Evolutionary conservation across 2,797 vertebrate species (phyloP).

Genomic region (Dendrocincla tyrannina): DNA sequence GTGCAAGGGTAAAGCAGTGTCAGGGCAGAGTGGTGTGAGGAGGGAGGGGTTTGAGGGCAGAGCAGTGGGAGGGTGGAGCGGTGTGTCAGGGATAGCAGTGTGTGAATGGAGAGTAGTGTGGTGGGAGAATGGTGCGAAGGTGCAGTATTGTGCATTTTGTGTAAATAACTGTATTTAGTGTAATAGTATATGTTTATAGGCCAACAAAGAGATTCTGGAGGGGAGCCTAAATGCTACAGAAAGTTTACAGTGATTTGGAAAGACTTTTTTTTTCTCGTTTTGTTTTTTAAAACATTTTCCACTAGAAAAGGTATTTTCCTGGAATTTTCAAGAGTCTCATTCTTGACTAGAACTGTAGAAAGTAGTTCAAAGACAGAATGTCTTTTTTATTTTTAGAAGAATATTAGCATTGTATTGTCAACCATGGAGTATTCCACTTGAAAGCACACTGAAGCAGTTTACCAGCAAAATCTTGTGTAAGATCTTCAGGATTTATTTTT

Average conservation of each 20-base stretch:
- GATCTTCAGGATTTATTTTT: not conserved
- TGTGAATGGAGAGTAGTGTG: not conserved
- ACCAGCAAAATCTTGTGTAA: not conserved
- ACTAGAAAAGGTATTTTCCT: not conserved
- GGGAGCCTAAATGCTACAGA: not conserved
- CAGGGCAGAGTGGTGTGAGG: not conserved
- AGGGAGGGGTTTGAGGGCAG: not conserved
- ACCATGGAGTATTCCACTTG: not conserved
- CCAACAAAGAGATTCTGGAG: not conserved
- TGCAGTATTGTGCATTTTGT: not conserved
- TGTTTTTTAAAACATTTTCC: not conserved
- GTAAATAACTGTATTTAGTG: not conserved
- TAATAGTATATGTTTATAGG: not conserved
- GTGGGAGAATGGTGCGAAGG: not conserved
- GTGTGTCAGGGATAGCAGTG: not conserved
- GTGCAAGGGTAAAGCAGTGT: too few species aligned
- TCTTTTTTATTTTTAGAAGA: not conserved
- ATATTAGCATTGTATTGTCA: not conserved
- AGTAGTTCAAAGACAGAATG: not conserved
- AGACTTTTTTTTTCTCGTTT: rapidly evolving
- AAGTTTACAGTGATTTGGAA: not conserved
- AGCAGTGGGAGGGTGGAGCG: not conserved
- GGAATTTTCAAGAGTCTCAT: not conserved
- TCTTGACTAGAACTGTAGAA: not conserved
- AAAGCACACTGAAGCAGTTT: not conserved